Evolutionary conservation across 2,888 invertebrate genomes (phyloP).

Genomic region (Bibio marci): DNA sequence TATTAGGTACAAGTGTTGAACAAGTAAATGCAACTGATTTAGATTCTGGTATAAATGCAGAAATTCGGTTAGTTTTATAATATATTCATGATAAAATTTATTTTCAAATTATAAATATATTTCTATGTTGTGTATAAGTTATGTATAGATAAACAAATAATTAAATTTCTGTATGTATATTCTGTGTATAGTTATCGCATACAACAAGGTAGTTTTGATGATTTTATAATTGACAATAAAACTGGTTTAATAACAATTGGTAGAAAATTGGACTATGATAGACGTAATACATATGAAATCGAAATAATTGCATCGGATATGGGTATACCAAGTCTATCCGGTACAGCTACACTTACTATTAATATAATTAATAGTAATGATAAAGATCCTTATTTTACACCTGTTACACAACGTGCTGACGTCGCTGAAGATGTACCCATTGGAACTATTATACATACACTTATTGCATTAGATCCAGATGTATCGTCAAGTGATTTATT

Average conservation of each 20-base stretch:
- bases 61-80: constrained; percentile 32
- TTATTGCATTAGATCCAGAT: constrained; percentile 67
- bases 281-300: constrained; percentile 59
- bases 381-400: constrained; percentile 68
- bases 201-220: constrained; percentile 68
- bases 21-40: constrained; percentile 63
- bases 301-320: constrained; percentile 67
- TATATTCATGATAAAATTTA: background rate
- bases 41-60: constrained; percentile 75
- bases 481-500: constrained; percentile 50
- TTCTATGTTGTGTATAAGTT: too few relatives aligned
- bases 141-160: too few relatives aligned
- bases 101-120: background rate
- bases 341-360: constrained; percentile 62
- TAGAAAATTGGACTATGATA: constrained; percentile 66
- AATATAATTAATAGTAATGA: constrained; percentile 75
- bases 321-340: constrained; percentile 64
- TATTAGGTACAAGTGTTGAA: constrained; percentile 58
- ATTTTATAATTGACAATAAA: constrained; percentile 61
- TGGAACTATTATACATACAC: constrained; percentile 50
- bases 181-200: constrained; percentile 51
- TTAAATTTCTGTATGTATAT: too few relatives aligned
- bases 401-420: constrained; percentile 60
- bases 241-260: constrained; percentile 62
- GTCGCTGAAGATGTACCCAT: constrained; percentile 56